phyloP scores from a whole-genome alignment of 2,888 invertebrate species.

The Hydriomena furcata region DNA sequence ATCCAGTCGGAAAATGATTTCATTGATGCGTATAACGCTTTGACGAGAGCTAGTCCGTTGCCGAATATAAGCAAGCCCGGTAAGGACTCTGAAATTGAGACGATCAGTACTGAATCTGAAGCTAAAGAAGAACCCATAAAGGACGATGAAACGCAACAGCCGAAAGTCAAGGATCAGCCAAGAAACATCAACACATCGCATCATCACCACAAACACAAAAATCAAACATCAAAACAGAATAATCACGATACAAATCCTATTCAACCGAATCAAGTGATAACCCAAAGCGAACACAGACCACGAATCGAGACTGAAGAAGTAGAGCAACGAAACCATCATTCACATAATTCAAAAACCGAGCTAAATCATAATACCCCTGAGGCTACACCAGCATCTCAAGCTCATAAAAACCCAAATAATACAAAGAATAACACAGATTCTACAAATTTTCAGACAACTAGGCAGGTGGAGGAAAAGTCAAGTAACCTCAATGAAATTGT shows the following conservation, averaged over 20 bases:
- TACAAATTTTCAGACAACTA: conserved; percentile 3
- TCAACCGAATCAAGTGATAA: conserved; percentile 1
- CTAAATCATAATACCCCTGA: conserved; percentile 1
- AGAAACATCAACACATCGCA: conserved; percentile 10
- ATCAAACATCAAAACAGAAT: conserved; percentile 8
- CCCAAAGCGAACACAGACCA: background rate
- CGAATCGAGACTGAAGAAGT: conserved; percentile 3
- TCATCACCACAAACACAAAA: conserved; percentile 17
- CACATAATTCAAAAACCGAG: conserved; percentile 5
- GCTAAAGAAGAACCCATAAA: conserved; percentile 6
- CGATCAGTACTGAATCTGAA: conserved; percentile 6
- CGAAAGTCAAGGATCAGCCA: conserved; percentile 6
- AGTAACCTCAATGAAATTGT: conserved; percentile 80
- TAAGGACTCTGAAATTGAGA: conserved; percentile 8
- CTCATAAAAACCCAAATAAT: background rate
- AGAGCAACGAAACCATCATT: conserved; percentile 2
- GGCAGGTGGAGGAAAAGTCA: conserved; percentile 52
- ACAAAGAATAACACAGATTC: background rate
- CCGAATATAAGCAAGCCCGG: conserved; percentile 53
- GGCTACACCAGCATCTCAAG: background rate
- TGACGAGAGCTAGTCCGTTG: conserved; percentile 69
- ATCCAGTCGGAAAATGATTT: conserved; percentile 76
- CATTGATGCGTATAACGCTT: conserved; percentile 75
- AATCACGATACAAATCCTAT: background rate
- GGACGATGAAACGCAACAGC: conserved; percentile 20